Evolutionary conservation across 2,888 invertebrate genomes (phyloP), one percentile per base, ranked within the genome.

Genomic region (Keiferia lycopersicella): DNA sequence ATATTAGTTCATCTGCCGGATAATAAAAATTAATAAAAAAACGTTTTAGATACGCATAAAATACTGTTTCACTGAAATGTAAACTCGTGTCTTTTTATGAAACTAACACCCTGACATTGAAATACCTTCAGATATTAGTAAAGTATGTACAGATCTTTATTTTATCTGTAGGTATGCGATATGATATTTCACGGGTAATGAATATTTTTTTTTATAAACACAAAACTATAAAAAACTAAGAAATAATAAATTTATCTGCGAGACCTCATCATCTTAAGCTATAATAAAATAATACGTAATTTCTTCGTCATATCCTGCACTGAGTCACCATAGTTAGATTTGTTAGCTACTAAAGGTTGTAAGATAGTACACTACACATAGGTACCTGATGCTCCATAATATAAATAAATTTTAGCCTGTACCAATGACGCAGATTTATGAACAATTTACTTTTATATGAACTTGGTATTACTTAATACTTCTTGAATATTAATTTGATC

Each of bases 51-150:
- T n/a, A n/a, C n/a, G n/a, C n/a, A n/a, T n/a, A n/a, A n/a, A n/a
- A n/a, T n/a, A n/a, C n/a, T n/a, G n/a, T n/a, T n/a, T n/a, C n/a
- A 74, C 71, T 77, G 74, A 70, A 69, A 75, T 70, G 73, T 69
- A 70, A 34, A 67, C 71, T 69, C 69, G 30, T 72, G 75, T 70
- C 71, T 70, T 30, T 65, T 68, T 69, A 78, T 66, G 65, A 79
- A 80, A 77, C 76, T 81, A 80, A 82, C 80, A 77, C 65, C 73
- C 62, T 78, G 66, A 75, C 73, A 72, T 65, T 67, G 63, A 74
- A 75, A 74, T 51, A 58, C 48, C 48, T 1, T 50, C 30, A 39
- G 61, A 18, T 30, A 48, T 61, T 34, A 34, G 16, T 57, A 38
- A 18, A n/a, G n/a, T n/a, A n/a, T n/a, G n/a, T n/a, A n/a, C n/a